Percentiles rank a stretch among this genome's conserved stretches.
These are phyloP conservation scores for Drosophila infuscata DNA, from an alignment of 2,888 invertebrate species.

Conservation along the genomic window DNA sequence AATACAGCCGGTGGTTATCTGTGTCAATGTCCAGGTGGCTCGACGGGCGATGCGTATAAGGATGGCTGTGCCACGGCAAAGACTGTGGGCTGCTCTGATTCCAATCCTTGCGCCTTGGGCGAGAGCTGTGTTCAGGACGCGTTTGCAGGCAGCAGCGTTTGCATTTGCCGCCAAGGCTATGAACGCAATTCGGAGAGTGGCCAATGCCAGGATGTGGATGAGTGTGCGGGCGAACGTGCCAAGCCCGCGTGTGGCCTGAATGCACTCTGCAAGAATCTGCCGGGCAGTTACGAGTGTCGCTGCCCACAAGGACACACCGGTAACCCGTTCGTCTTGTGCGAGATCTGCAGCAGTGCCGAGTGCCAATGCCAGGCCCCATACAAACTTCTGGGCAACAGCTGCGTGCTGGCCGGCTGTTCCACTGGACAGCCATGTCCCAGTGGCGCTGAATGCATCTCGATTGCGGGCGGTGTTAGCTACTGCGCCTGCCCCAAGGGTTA, in stretches of 20 bases:
- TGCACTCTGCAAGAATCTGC: slow-evolving; percentile 95
- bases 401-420: slow-evolving; percentile 93
- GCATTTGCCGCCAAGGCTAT: slow-evolving; percentile 95
- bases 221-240: slow-evolving; percentile 91
- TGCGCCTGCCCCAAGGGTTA: slow-evolving; percentile 96
- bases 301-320: slow-evolving; percentile 95
- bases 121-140: slow-evolving; percentile 94
- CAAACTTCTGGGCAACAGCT: slow-evolving; percentile 92
- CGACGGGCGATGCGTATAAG: slow-evolving; percentile 92
- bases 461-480: slow-evolving; percentile 95
- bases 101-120: slow-evolving; percentile 92
- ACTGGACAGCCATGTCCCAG: slow-evolving; percentile 92
- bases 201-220: slow-evolving; percentile 93
- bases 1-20: slow-evolving; percentile 94
- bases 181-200: slow-evolving; percentile 90
- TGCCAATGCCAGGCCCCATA: slow-evolving; percentile 96
- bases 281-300: slow-evolving; percentile 96
- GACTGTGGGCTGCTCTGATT: slow-evolving; percentile 89
- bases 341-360: slow-evolving; percentile 92
- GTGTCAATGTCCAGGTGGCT: slow-evolving; percentile 95
- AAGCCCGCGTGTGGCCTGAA: slow-evolving; percentile 94
- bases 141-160: slow-evolving; percentile 91
- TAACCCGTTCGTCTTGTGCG: slow-evolving; percentile 94
- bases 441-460: slow-evolving; percentile 95
- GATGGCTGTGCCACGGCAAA: slow-evolving; percentile 90